phyloP scores from a whole-genome alignment of 2,888 invertebrate species.

The Beris morrisii region DNA sequence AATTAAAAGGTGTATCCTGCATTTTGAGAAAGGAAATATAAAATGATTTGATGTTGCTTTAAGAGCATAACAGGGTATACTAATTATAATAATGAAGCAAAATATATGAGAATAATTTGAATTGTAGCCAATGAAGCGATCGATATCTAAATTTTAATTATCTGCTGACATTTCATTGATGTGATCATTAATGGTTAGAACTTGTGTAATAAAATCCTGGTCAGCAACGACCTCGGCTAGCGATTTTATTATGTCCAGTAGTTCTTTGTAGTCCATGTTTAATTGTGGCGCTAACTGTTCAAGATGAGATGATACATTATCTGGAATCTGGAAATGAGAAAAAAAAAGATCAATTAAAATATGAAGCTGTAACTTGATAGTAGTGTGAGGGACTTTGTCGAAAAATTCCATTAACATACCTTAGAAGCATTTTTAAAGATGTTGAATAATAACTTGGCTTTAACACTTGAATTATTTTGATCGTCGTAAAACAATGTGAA shows the following conservation, averaged over 20 bases:
- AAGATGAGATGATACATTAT: constrained; percentile 64
- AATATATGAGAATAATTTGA: constrained; percentile 39
- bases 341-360: constrained; percentile 4
- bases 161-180: constrained; percentile 76
- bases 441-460: constrained; percentile 75
- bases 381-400: not conserved
- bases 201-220: constrained; percentile 72
- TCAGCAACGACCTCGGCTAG: constrained; percentile 71
- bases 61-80: constrained; percentile 15
- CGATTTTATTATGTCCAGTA: constrained; percentile 65
- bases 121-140: constrained; percentile 37
- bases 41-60: constrained; percentile 14
- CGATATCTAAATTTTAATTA: constrained; percentile 59
- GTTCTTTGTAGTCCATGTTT: constrained; percentile 66
- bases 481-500: constrained; percentile 79
- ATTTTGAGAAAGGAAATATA: too few relatives aligned
- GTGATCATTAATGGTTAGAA: constrained; percentile 77
- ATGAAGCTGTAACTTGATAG: not conserved
- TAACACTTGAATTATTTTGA: constrained; percentile 65
- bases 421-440: constrained; percentile 64
- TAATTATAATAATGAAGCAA: constrained; percentile 24
- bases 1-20: too few relatives aligned
- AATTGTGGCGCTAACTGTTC: constrained; percentile 73
- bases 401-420: constrained; percentile 53
- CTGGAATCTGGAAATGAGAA: constrained; percentile 60